These are phyloP conservation scores for Eristalis pertinax DNA, from an alignment of 2,888 invertebrate species.

Conservation along the genomic window DNA sequence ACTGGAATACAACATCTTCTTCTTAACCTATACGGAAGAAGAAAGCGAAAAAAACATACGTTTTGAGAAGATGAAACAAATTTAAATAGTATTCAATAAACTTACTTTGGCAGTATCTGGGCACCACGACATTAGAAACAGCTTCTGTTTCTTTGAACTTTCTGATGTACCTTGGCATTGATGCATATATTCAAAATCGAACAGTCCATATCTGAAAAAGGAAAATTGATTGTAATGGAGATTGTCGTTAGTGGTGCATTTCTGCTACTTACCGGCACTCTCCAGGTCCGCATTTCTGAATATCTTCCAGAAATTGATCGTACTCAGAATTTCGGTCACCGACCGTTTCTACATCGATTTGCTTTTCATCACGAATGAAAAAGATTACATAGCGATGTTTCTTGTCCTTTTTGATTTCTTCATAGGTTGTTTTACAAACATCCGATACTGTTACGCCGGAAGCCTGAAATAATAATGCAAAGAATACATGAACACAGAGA, in stretches of 20 bases:
- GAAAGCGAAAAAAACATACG: conserved; percentile 16
- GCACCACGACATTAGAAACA: conserved; percentile 99
- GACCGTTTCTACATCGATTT: conserved; percentile 96
- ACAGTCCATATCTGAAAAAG: conserved; percentile 90
- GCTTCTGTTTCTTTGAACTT: conserved; percentile 98
- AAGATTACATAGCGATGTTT: conserved; percentile 98
- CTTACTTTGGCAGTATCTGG: conserved; percentile 96
- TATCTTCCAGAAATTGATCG: conserved; percentile 95
- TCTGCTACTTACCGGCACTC: conserved; percentile 89
- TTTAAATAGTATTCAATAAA: neutral
- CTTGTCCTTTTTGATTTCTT: conserved; percentile 98
- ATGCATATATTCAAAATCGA: conserved; percentile 99
- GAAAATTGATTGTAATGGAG: neutral
- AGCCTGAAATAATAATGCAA: conserved; percentile 84
- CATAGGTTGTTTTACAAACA: conserved; percentile 96
- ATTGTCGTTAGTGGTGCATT: neutral
- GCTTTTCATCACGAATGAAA: conserved; percentile 97
- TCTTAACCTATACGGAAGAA: conserved; percentile 83
- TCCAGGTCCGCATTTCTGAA: conserved; percentile 94
- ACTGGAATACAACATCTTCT: conserved; percentile 94
- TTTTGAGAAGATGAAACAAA: neutral
- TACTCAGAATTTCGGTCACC: conserved; percentile 95
- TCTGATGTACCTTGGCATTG: conserved; percentile 98
- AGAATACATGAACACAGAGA: neutral
- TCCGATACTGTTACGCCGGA: conserved; percentile 98